Conservation (phyloP, 1,140 invertebrate genomes). For the Coenobita brevimanus region DNA sequence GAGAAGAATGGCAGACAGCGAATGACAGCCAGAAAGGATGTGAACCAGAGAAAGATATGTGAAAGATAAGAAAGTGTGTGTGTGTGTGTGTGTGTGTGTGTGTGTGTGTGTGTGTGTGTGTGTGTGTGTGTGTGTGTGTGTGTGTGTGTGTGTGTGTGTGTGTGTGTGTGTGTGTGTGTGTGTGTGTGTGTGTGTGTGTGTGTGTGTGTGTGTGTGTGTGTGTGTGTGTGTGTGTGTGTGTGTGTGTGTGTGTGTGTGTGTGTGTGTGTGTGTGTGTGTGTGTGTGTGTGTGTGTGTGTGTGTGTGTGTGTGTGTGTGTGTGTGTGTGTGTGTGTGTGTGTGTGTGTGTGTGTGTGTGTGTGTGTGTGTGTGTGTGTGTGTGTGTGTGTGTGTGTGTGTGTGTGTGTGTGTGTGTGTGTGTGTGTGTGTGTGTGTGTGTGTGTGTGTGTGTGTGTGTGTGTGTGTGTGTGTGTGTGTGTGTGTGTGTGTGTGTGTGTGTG, state of each 20-base stretch:
- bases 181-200: not conserved
- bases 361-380: not conserved
- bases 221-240: not conserved
- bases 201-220: not conserved
- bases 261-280: not conserved
- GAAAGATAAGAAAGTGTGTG: not conserved
- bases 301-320: not conserved
- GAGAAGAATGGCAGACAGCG: too few relatives aligned
- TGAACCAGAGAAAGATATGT: too few relatives aligned
- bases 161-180: slow-evolving; percentile 1
- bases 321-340: not conserved
- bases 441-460: not conserved
- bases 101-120: not conserved
- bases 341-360: slow-evolving; percentile 4
- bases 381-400: not conserved
- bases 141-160: slow-evolving; percentile 17
- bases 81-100: not conserved
- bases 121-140: slow-evolving; percentile 24
- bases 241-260: not conserved
- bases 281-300: slow-evolving; percentile 9
- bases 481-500: not conserved
- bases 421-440: slow-evolving; percentile 29
- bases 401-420: not conserved
- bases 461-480: slow-evolving; percentile 18
- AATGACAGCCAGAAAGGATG: too few relatives aligned